Evolutionary conservation across 2,797 vertebrate species (phyloP).

Genomic region (Pempheris klunzingeri): DNA sequence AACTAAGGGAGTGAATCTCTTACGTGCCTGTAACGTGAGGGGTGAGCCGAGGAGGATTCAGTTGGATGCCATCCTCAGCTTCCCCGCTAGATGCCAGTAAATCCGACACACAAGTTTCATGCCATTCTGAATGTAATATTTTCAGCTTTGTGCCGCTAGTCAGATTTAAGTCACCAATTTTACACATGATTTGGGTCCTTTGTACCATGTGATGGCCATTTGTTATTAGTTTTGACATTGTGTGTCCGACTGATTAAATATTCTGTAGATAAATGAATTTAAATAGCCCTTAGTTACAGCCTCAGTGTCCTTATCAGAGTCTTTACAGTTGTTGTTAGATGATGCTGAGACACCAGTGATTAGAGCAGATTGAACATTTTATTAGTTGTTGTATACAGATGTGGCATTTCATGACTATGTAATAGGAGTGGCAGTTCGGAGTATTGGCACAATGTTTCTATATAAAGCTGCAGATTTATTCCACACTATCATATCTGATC

Average conservation of each 20-base stretch:
- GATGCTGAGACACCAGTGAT: not conserved
- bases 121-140: not conserved
- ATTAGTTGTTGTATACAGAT: not conserved
- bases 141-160: not conserved
- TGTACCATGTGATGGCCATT: not conserved
- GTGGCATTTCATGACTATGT: not conserved
- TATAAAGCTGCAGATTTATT: not conserved
- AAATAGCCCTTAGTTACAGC: not conserved
- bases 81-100: too few relatives aligned
- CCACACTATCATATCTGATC: not conserved
- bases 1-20: too few relatives aligned
- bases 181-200: not conserved
- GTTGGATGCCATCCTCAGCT: too few relatives aligned
- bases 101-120: not conserved
- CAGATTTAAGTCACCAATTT: too few relatives aligned
- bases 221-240: not conserved
- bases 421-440: not conserved
- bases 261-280: not conserved
- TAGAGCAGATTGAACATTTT: not conserved
- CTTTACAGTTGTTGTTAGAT: not conserved
- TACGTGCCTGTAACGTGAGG: too few relatives aligned
- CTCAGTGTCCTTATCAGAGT: not conserved
- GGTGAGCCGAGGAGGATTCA: too few relatives aligned
- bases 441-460: not conserved
- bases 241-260: not conserved